These are phyloP conservation scores for Philereme transversata DNA, from an alignment of 2,888 invertebrate genomes.

Conservation along the genomic window DNA sequence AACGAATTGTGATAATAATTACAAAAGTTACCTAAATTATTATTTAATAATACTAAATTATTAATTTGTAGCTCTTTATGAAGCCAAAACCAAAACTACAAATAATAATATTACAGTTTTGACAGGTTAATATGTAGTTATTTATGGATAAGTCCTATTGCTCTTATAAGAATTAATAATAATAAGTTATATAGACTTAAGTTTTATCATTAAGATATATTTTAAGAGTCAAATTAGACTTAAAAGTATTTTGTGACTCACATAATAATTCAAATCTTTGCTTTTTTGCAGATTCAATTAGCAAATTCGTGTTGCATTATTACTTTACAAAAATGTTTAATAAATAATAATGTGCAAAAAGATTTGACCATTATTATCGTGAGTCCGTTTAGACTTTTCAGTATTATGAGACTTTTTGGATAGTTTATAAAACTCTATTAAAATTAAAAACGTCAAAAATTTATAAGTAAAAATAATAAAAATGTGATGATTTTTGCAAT, in stretches of 20 bases:
- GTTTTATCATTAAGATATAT: not conserved
- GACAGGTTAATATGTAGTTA: slow-evolving; percentile 8
- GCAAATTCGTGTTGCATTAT: not conserved
- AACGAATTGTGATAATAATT: slow-evolving; percentile 1
- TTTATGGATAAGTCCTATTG: slow-evolving; percentile 11
- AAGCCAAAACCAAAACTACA: not conserved
- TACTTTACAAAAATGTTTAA: not conserved
- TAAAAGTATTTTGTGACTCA: not conserved
- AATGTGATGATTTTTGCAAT: slow-evolving; percentile 8
- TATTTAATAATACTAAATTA: not conserved
- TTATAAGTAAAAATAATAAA: not conserved
- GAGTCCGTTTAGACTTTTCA: slow-evolving; percentile 1
- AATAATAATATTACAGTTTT: not conserved
- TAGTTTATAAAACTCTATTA: too few relatives aligned
- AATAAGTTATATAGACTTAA: slow-evolving; percentile 11
- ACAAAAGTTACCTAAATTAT: slow-evolving; percentile 2
- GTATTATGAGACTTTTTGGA: not conserved
- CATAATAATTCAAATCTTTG: not conserved
- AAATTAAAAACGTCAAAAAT: too few relatives aligned
- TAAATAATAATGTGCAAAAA: not conserved
- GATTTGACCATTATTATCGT: slow-evolving; percentile 3
- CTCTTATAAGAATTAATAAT: slow-evolving; percentile 5
- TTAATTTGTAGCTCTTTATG: not conserved
- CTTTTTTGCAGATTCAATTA: not conserved
- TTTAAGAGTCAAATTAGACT: not conserved